Evolutionary conservation across 2,888 invertebrate genomes (phyloP), one percentile per base, ranked within the genome.

Genomic region (Oasisia sp.): DNA sequence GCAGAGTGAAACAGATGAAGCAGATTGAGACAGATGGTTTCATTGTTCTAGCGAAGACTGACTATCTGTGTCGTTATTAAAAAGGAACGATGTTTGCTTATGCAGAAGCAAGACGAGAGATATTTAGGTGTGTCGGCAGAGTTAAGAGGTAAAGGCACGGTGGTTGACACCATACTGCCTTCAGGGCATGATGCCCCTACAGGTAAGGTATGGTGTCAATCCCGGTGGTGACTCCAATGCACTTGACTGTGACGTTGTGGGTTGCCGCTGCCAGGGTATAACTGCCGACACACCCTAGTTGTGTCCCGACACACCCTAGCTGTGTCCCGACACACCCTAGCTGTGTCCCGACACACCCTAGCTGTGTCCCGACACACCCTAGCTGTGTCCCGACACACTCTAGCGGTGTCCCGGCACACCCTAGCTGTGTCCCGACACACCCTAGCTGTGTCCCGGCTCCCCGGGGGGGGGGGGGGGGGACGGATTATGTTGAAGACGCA

Each of bases 31-130:
- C 50, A 50, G 50, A 7, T 74, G 27, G 74, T 74, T 74, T 74
- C 74, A n/a, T 74, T 74, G 4, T 74, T 74, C 74, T 74, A 74
- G 74, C 74, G 74, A 74, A 74, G n/a, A 74, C 74, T 74, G 74
- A n/a, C 27, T 27, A 74, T 74, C 19, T 74, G 7, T 74, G 27
- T 27, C 3, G 19, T 74, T 74, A 74, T 74, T 74, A 74, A 74
- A 74, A 19, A 74, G 74, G 74, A 74, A 27, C 74, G n/a, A 74
- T 74, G 27, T 14, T 74, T n/a, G n/a, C 74, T 74, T 74, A 74
- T 27, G 38, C 27, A 27, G 74, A 74, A 74, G 74, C n/a, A n/a
- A 74, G 74, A 74, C 27, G 27, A 27, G 74, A 74, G n/a, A n/a
- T 7, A n/a, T 74, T 74, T 74, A 74, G 74, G 74, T 74, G 74